These are phyloP conservation scores for Aspiorhynchus laticeps DNA, from an alignment of 2,113 vertebrate genomes.

Conservation along the genomic window DNA sequence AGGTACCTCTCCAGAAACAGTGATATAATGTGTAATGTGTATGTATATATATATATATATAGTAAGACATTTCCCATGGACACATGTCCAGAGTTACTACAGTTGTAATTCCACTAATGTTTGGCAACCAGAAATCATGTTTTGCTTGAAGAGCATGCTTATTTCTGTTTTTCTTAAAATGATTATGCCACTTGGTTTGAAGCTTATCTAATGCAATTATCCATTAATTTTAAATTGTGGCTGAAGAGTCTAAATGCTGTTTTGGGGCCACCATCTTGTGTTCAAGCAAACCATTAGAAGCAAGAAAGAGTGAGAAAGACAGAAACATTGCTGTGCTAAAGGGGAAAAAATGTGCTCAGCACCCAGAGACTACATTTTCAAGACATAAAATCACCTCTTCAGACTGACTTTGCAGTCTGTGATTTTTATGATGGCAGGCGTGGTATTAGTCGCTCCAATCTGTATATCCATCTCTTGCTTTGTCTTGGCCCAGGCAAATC, in stretches of 20 bases:
- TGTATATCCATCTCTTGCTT: slow-evolving; percentile 35
- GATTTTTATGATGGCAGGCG: slow-evolving; percentile 47
- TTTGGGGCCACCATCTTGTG: background rate
- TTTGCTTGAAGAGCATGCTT: background rate
- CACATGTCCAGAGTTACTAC: background rate
- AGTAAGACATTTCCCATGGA: background rate
- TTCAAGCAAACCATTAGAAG: background rate
- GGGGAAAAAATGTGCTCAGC: slow-evolving; percentile 9
- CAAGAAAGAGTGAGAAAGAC: slow-evolving; percentile 38
- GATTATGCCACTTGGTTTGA: background rate
- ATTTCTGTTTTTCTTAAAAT: background rate
- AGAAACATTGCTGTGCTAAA: slow-evolving; percentile 24
- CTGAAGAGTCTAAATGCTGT: background rate
- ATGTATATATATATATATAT: no score
- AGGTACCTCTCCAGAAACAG: background rate
- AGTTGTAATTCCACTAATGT: background rate
- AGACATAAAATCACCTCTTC: slow-evolving; percentile 33
- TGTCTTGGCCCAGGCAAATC: slow-evolving; percentile 37
- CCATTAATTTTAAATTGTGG: background rate
- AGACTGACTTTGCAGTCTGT: slow-evolving; percentile 44
- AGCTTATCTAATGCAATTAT: background rate
- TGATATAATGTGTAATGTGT: background rate
- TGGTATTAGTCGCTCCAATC: slow-evolving; percentile 35
- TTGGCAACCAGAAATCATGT: background rate
- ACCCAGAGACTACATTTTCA: slow-evolving; percentile 11